Evolutionary conservation across 2,113 vertebrate genomes (phyloP), one percentile per base, ranked within the genome.

Genomic region (Phalacrocorax brasilianus): DNA sequence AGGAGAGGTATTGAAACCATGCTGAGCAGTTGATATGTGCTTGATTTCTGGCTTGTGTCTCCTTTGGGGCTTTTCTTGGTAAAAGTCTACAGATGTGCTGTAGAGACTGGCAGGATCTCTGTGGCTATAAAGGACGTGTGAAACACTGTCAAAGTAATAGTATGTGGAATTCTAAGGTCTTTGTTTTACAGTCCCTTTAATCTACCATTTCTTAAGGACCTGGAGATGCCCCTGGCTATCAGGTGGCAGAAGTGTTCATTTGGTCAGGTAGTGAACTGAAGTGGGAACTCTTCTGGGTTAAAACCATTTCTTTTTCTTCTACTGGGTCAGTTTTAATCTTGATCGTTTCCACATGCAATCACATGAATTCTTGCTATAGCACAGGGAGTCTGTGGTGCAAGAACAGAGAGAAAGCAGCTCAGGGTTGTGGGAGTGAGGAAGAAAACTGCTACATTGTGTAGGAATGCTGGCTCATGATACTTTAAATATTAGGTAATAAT

Each of bases 281-380:
- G 30, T 38, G 22, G 7, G 24, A 87, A n/a, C 18, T 68, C 30
- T 66, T 87, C 42, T 38, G 47, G 4, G 28, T 87, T 83, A 72
- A 95, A 89, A 13, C 9, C 33, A 35, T 82, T 91, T 84, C 4
- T 59, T 81, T 91, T 84, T 82, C 56, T 75, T 87, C 49, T 91
- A 35, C 84, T 93, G 70, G 19, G 24, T 93, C 44, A 65, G 19
- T 94, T 91, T 85, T 96, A 63, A 61, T 96, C 91, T 89, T 61
- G 33, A 78, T 96, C 52, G 33, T 67, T 92, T 94, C 44, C 33
- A 63, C 59, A 18, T 63, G 61, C 35, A 75, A 30, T 87, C 79
- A 26, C 65, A 72, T 4, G 26, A 44, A 65, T 75, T 65, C 59
- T 81, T 89, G 76, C 80, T 79, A 80, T 90, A 91, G 65, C 18